Base-by-base conservation (phyloP, 2,888 invertebrate species). In the Leucophenga montana region DNA sequence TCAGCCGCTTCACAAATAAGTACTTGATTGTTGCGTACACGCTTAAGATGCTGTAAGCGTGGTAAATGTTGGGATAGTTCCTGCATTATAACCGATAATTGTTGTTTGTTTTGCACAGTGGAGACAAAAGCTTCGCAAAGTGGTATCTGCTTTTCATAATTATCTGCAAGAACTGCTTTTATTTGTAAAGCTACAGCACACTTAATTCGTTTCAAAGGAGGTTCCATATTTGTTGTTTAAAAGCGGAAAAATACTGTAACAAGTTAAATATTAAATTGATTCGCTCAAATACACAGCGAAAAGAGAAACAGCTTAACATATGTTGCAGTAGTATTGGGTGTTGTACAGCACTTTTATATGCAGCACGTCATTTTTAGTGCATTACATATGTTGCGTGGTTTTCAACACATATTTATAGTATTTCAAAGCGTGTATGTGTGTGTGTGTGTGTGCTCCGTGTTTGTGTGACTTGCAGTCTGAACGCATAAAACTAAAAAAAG, bases 31-130 rank as follows among this genome's bases (percentile, higher is more conserved):
- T 91, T 91, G 53, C 91, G 90, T 0, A 94, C 93, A 74, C 95
- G 90, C 85, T 96, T 96, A 18, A 96, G 88, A 88, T 95, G 95
- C 59, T 90, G 90, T 11, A 95, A 88, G 4, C 95, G 80, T 0
- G 94, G 92, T 48, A 92, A 20, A 27, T 14, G 77, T 33, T 91
- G 89, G 76, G 92, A 92, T 14, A 94, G 86, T 53, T 90, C 86
- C 27, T 88, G 77, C 54, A 96, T 92, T 0, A 92, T 89, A 71
- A 88, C 89, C 0, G 94, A 94, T 54, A 92, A 92, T 14, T 90
- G 88, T 81, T 92, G 92, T 22, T 90, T 90, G 69, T 93, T 90
- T 68, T 89, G 90, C 20, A 95, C 90, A 53, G 89, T 89, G 5
- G 92, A 94, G 3, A 92, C 89, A 79, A 91, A 93, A 0, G 92